Percentiles rank a stretch among this genome's conserved stretches.
Evolutionary conservation across 1,140 invertebrate species (phyloP).

Genomic region (Magallana gigas): DNA sequence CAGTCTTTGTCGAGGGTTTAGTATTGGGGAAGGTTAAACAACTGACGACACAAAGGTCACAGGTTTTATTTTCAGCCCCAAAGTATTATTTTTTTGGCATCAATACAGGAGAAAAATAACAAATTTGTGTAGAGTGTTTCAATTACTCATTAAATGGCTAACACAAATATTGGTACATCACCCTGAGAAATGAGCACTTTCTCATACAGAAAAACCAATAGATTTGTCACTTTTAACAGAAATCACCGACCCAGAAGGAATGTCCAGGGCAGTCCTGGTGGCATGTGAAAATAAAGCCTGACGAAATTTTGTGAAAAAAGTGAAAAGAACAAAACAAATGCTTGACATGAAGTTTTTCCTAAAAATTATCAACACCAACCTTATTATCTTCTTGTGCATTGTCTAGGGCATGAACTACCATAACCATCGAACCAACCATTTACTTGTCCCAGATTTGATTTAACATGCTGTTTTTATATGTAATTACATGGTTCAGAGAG

Average conservation of each 20-base stretch:
- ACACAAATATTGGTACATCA: neutral
- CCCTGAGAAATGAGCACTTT: too few species aligned
- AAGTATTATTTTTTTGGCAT: neutral
- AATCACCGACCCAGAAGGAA: neutral
- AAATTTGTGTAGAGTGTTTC: neutral
- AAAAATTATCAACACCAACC: neutral
- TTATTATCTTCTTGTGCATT: neutral
- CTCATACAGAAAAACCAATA: too few species aligned
- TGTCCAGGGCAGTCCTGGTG: neutral
- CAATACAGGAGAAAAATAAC: neutral
- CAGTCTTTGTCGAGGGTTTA: neutral
- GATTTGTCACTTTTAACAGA: too few species aligned
- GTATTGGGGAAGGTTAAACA: neutral
- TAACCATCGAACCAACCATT: neutral
- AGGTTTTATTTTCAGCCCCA: neutral
- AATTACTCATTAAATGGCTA: neutral
- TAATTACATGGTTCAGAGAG: conserved; percentile 28
- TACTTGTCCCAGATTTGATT: neutral
- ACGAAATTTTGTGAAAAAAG: neutral
- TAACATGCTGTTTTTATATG: conserved; percentile 15
- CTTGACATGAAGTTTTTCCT: too few species aligned
- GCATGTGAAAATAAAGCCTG: neutral
- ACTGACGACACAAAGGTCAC: neutral
- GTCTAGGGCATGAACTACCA: conserved; percentile 14
- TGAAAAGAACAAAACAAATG: neutral